Evolutionary conservation across 1,140 invertebrate species (phyloP).

Genomic region (Augochlora pura): DNA sequence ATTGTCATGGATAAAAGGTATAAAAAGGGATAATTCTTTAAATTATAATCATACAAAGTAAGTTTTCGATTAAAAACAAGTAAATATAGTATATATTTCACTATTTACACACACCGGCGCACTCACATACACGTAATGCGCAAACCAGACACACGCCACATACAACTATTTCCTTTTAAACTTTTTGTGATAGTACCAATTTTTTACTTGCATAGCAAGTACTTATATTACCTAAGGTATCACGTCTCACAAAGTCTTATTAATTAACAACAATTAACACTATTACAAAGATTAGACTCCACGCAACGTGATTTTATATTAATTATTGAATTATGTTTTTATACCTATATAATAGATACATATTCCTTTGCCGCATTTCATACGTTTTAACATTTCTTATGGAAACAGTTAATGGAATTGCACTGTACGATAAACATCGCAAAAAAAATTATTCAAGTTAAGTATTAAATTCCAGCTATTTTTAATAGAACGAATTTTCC

Average conservation of each 20-base stretch:
- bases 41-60: constrained; percentile 36
- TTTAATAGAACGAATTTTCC: constrained; percentile 18
- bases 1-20: constrained; percentile 60
- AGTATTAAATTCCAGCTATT: constrained; percentile 9
- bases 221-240: constrained; percentile 53
- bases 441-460: constrained; percentile 28
- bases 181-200: constrained; percentile 54
- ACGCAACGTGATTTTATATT: constrained; percentile 51
- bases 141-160: neutral
- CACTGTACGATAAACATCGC: constrained; percentile 31
- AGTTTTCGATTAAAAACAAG: constrained; percentile 43
- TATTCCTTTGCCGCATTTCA: constrained; percentile 36
- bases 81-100: constrained; percentile 44
- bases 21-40: constrained; percentile 31
- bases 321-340: constrained; percentile 35
- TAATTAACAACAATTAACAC: constrained; percentile 64
- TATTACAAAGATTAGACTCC: constrained; percentile 64
- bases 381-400: constrained; percentile 29
- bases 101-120: constrained; percentile 10
- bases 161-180: constrained; percentile 20
- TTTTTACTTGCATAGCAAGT: constrained; percentile 70
- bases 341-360: constrained; percentile 68
- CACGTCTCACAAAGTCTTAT: constrained; percentile 53
- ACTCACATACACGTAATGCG: neutral
- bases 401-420: constrained; percentile 37